Base-by-base conservation (phyloP, 2,113 vertebrate species). In the Neopipo cinnamomea region DNA sequence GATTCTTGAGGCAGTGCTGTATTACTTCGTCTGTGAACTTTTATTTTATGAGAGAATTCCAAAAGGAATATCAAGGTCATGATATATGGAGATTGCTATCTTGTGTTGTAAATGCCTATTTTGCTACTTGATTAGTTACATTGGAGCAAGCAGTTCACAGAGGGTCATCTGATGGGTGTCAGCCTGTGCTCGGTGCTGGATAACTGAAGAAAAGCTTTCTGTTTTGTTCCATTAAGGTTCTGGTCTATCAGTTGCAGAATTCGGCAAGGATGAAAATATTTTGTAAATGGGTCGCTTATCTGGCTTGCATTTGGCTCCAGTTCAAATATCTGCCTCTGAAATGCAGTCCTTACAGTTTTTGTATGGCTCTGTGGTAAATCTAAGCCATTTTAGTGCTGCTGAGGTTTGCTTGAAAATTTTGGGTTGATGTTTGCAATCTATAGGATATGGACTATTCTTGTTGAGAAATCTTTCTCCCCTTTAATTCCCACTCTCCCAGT, bases 131-230 rank as follows among this genome's bases (percentile, higher is more conserved):
- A 37, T 83, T 58, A 62, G 41, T 85, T 93, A 47, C 5, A 12
- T 3, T 84, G 76, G 83, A 88, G 47, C 42, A 68, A 70, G 41
- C 28, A 22, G 50, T 94, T 92, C 63, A 56, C 7, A 53, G 46
- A 63, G 47, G 61, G 55, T 91, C 76, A 81, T 91, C 68, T 92
- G 73, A 78, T 56, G 61, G 19, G 56, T 95, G 95, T 87, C 91
- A 95, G 95, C 63, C 83, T 52, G 63, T 93, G 86, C 83, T 92
- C 22, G 47, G 80, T 68, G 27, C 87, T 52, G 44, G 52, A 44
- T 87, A 56, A 39, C 63, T 89, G 91, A 95, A 91, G 56, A 87
- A 94, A 92, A 93, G 75, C 88, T 93, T 93, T 78, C 91, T 95
- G 83, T 93, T 93, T 95, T 93, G 58, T 88, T 94, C 76, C 42